Base-by-base conservation (phyloP, 2,113 vertebrate species). In the Leptobrachium ailaonicum region DNA sequence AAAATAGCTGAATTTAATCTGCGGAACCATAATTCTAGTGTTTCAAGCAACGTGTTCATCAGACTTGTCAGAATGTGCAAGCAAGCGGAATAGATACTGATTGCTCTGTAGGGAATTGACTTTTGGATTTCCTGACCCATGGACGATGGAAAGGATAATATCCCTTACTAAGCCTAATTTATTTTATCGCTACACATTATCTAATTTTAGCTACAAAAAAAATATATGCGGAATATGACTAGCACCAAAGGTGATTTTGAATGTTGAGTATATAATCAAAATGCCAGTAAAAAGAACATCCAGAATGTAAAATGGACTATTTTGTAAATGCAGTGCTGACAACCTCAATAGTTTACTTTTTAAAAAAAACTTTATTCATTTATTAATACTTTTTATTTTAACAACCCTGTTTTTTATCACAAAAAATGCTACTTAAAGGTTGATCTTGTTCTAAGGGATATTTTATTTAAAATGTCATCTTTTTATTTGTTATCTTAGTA, bases 181-280 rank as follows among this genome's bases (percentile, higher is more conserved):
- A 78, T 44, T 71, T 0, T 70, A 70, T 20, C 10, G 7, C 20
- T 32, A 32, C 1, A 88, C 83, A 86, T 68, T 14, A 86, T 88
- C 45, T 90, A 85, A 86, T 87, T 82, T 79, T 85, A 88, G 86
- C 47, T 82, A 86, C 67, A 90, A 91, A 88, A 92, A 90, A 92
- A 87, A 86, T 2, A 84, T 87, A 84, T 85, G 83, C 84, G 87
- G 88, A 86, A 83, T 88, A 87, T 77, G 54, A 89, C 62, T 60
- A 50, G 47, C 64, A 41, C 41, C 20, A 40, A n/a, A 4, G 47
- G 47, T 50, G 47, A 50, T 50, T 50, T 50, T 50, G 47, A 50
- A 5, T 50, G 4, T 4, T 50, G 47, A 50, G 4, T 50, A 50
- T 5, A 50, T 50, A 50, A 50, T 50, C 13, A 32, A 32, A 32